Percentiles rank a stretch among this genome's conserved stretches.
Conservation (phyloP, 1,140 invertebrate species). For the Cyrtorhinus lividipennis region DNA sequence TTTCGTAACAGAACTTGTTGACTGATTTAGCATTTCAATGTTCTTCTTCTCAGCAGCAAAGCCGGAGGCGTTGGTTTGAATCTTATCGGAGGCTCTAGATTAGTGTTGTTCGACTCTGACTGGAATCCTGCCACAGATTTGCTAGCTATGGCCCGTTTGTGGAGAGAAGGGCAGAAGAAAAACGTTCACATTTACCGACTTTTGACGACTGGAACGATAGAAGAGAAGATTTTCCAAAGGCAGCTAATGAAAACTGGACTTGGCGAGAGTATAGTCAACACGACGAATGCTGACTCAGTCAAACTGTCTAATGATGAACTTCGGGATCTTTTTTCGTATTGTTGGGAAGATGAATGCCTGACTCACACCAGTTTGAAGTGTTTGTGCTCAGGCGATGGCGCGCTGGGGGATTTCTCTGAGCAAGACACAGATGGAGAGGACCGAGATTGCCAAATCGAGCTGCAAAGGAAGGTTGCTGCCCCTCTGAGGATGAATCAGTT, state of each 20-base stretch:
- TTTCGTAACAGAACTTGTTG: not conserved
- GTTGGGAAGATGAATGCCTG: slow-evolving; percentile 16
- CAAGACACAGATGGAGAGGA: not conserved
- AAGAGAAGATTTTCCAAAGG: slow-evolving; percentile 59
- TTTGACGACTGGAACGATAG: slow-evolving; percentile 46
- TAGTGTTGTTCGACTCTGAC: slow-evolving; percentile 54
- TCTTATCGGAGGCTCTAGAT: slow-evolving; percentile 49
- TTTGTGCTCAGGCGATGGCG: slow-evolving; percentile 24
- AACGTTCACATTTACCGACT: slow-evolving; percentile 50
- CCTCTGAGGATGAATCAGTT: slow-evolving; percentile 25
- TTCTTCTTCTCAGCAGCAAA: slow-evolving; percentile 51
- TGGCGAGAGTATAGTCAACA: slow-evolving; percentile 44
- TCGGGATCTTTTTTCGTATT: slow-evolving; percentile 25
- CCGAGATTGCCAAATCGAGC: slow-evolving; percentile 17
- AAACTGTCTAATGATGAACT: slow-evolving; percentile 39
- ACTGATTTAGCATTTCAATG: too few species aligned
- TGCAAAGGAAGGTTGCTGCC: not conserved
- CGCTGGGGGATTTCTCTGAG: slow-evolving; percentile 6
- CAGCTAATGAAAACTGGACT: slow-evolving; percentile 50
- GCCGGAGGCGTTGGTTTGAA: slow-evolving; percentile 61
- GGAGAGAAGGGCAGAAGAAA: slow-evolving; percentile 51
- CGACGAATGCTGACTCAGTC: slow-evolving; percentile 29
- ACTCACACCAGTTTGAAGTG: slow-evolving; percentile 25
- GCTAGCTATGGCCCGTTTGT: slow-evolving; percentile 55
- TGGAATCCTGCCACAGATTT: slow-evolving; percentile 61